Conservation (phyloP, 2,113 vertebrate genomes). For the Mormyrus iriodes region DNA sequence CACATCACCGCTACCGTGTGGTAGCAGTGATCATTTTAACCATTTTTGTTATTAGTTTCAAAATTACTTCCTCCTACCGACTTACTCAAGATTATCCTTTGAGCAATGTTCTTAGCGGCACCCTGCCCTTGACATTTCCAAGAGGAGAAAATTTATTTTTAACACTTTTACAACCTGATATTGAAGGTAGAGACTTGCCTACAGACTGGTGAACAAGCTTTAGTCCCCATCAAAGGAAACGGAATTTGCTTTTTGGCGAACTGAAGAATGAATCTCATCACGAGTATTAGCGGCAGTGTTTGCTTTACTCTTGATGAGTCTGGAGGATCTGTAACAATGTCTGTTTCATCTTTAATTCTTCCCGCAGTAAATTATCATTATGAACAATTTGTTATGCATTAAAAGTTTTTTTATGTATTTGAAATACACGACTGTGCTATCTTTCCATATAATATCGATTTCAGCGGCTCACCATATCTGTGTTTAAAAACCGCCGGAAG, state of each 20-base stretch:
- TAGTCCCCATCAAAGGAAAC: background rate
- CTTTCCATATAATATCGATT: background rate
- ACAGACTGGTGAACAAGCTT: background rate
- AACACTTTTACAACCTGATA: background rate
- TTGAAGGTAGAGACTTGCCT: background rate
- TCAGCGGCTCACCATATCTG: background rate
- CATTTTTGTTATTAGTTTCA: background rate
- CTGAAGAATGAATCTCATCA: background rate
- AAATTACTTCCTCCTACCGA: background rate
- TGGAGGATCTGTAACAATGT: background rate
- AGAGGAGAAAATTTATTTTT: background rate
- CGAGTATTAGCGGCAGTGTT: background rate
- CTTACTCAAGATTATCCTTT: background rate
- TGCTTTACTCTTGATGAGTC: background rate
- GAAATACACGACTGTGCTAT: background rate
- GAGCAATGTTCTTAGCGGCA: background rate
- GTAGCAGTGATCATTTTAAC: background rate
- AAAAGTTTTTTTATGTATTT: conserved; percentile 4
- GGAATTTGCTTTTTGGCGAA: background rate
- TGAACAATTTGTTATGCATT: background rate
- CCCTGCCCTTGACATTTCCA: background rate
- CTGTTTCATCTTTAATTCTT: background rate
- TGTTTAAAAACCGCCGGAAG: background rate
- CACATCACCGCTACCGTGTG: background rate
- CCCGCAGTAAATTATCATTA: background rate